These are phyloP conservation scores for Piaya cayana DNA, from an alignment of 2,113 vertebrate species.

Conservation along the genomic window DNA sequence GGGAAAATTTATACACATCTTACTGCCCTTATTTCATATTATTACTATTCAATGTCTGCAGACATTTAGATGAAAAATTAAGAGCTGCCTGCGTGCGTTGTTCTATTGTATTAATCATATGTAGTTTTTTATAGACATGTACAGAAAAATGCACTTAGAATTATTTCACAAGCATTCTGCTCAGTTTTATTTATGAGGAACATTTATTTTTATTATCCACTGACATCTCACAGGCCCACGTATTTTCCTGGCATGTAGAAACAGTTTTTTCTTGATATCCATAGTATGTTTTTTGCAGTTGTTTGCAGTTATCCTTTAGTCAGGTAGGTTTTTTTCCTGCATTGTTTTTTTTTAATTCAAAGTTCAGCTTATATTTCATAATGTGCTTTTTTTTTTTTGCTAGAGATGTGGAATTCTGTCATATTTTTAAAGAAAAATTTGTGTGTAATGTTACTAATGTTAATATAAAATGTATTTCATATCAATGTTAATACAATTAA, in stretches of 20 bases:
- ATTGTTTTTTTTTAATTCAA: background rate
- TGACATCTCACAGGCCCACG: background rate
- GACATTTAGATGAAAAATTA: background rate
- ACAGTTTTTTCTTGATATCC: background rate
- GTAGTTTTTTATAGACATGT: background rate
- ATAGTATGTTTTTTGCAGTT: background rate
- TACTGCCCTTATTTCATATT: background rate
- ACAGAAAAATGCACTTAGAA: background rate
- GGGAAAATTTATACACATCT: background rate
- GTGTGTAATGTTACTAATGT: background rate
- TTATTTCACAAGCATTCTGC: background rate
- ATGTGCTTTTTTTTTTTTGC: background rate
- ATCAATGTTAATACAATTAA: background rate
- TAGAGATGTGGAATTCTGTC: background rate
- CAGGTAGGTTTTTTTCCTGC: background rate
- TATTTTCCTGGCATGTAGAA: background rate
- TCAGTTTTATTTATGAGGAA: background rate
- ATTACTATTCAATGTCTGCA: background rate
- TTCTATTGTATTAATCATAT: background rate
- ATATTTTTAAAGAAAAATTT: background rate
- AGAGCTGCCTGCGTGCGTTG: background rate
- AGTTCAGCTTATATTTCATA: background rate
- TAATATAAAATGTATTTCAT: background rate
- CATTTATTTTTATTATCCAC: background rate
- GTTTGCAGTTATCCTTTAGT: background rate